phyloP scores from a whole-genome alignment of 2,113 vertebrate species.

The Malaclemys terrapin region DNA sequence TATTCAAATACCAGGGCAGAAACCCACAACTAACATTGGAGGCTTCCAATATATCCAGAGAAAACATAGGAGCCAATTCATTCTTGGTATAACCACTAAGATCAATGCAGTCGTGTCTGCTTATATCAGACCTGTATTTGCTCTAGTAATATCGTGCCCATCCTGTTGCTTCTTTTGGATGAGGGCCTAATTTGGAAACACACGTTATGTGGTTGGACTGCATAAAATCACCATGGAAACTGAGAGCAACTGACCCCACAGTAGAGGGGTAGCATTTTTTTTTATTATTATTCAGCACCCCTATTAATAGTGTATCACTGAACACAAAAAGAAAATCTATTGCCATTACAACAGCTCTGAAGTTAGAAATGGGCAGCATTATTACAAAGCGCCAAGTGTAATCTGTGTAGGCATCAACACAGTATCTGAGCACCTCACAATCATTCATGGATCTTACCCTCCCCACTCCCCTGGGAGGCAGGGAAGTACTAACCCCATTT shows the following conservation, averaged over 20 bases:
- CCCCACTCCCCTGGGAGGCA: not conserved
- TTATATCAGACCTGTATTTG: not conserved
- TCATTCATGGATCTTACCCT: not conserved
- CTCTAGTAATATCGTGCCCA: not conserved
- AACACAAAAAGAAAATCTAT: not conserved
- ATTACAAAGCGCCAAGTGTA: not conserved
- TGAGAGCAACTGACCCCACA: not conserved
- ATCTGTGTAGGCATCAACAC: not conserved
- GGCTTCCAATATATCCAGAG: not conserved
- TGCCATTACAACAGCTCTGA: not conserved
- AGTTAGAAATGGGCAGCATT: not conserved
- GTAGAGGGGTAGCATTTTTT: not conserved
- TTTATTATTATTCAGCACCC: not conserved
- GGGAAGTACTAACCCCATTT: not conserved
- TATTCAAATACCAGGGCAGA: not conserved
- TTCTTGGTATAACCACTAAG: not conserved
- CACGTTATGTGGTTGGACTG: not conserved
- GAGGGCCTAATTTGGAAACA: not conserved
- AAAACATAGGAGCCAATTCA: not conserved
- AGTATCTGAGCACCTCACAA: not conserved
- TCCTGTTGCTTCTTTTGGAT: not conserved
- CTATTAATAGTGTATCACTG: not conserved
- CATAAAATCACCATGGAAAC: not conserved
- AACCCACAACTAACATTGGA: conserved; percentile 13
- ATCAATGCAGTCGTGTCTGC: not conserved